A percentile compares a stretch with the other conserved stretches of the same genome.
phyloP scores from a whole-genome alignment of 2,797 vertebrate genomes.

The Gallinago solitaria region DNA sequence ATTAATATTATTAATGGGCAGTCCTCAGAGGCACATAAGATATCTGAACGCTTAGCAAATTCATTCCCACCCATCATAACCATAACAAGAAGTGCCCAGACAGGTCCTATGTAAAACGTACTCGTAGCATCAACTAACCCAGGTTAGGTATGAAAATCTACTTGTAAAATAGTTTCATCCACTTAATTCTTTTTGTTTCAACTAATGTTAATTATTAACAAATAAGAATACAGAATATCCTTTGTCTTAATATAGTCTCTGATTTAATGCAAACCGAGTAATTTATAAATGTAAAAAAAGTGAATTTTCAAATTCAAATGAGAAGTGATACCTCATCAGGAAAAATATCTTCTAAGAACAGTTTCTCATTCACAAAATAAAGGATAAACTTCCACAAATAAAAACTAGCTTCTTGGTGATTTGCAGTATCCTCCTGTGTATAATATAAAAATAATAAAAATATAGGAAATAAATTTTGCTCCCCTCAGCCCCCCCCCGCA shows the following conservation, averaged over 20 bases:
- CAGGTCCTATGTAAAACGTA: neutral
- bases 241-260: neutral
- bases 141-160: neutral
- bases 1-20: constrained; percentile 47
- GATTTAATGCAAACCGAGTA: neutral
- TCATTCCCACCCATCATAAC: constrained; percentile 17
- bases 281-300: neutral
- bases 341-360: neutral
- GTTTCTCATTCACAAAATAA: neutral
- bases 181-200: neutral
- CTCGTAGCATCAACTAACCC: neutral
- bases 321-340: neutral
- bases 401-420: neutral
- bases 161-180: neutral
- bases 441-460: neutral
- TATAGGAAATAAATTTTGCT: neutral
- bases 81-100: neutral
- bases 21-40: neutral
- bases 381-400: neutral
- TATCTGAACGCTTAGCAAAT: constrained; percentile 12
- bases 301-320: neutral
- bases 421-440: neutral
- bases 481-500: too few relatives aligned
- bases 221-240: neutral
- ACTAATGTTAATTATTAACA: neutral